Conservation (phyloP, 1,140 invertebrate species). For the Heliconius nattereri region DNA sequence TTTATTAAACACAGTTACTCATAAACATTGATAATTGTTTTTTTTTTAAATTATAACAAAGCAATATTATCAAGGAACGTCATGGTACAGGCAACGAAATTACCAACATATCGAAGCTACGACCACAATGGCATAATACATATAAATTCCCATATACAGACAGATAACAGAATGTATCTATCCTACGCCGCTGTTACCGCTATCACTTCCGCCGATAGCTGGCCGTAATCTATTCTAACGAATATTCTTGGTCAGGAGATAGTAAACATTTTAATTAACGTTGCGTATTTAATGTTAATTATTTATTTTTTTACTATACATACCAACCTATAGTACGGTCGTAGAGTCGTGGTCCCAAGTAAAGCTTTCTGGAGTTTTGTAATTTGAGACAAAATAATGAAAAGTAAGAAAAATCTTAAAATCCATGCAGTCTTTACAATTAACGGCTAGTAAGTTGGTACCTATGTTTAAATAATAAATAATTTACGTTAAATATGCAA, state of each 20-base stretch:
- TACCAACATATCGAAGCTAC: slow-evolving; percentile 20
- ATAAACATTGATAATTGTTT: too few relatives aligned
- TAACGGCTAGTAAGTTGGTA: too few relatives aligned
- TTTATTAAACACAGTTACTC: background rate
- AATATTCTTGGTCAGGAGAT: slow-evolving; percentile 30
- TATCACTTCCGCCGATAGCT: slow-evolving; percentile 63
- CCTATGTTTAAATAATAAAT: background rate
- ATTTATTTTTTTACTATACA: background rate
- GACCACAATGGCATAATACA: slow-evolving; percentile 35
- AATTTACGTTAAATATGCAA: too few relatives aligned
- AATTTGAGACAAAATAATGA: too few relatives aligned
- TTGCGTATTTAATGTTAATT: background rate
- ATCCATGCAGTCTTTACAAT: too few relatives aligned
- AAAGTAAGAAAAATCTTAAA: too few relatives aligned
- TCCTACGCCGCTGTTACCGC: slow-evolving; percentile 59
- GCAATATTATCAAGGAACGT: background rate
- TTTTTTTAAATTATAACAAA: background rate
- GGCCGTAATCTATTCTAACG: slow-evolving; percentile 45
- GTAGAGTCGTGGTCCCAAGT: too few relatives aligned
- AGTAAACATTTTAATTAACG: slow-evolving; percentile 11
- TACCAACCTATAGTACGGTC: too few relatives aligned
- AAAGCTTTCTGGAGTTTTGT: too few relatives aligned
- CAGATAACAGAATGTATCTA: slow-evolving; percentile 57
- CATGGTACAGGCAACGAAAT: slow-evolving; percentile 17
- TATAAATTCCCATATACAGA: slow-evolving; percentile 59